Evolutionary conservation across 2,113 vertebrate species (phyloP).

Genomic region (Nothobranchius furzeri): DNA sequence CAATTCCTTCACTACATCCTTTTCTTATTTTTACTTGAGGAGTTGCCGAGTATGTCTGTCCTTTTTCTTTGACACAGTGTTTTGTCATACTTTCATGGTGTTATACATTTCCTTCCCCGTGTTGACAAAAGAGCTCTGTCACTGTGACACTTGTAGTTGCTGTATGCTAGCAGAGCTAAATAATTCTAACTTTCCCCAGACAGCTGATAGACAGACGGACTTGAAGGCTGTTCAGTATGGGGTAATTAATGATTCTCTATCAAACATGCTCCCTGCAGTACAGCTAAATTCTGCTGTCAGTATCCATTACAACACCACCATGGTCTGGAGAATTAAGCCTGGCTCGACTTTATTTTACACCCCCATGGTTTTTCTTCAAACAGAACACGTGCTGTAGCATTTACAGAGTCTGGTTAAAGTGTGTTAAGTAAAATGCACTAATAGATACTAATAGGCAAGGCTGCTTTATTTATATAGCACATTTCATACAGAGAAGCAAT

Average conservation of each 20-base stretch:
- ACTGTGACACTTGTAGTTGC: conserved; percentile 43
- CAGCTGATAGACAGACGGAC: conserved; percentile 63
- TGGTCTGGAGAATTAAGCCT: background rate
- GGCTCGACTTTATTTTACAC: background rate
- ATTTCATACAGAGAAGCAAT: too few relatives aligned
- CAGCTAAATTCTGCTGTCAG: conserved; percentile 43
- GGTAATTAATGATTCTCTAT: conserved; percentile 75
- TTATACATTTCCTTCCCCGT: conserved; percentile 18
- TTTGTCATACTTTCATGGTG: conserved; percentile 13
- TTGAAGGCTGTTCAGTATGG: conserved; percentile 32
- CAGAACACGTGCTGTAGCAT: too few relatives aligned
- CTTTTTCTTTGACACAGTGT: background rate
- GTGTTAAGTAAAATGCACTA: too few relatives aligned
- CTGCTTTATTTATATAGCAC: too few relatives aligned
- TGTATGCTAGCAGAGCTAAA: conserved; percentile 38
- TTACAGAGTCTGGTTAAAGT: too few relatives aligned
- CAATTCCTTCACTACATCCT: background rate
- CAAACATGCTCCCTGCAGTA: conserved; percentile 38
- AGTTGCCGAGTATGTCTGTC: background rate
- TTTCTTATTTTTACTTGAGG: background rate
- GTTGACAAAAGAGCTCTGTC: conserved; percentile 61
- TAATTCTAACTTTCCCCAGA: conserved; percentile 63
- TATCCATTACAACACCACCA: conserved; percentile 36
- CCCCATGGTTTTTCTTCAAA: too few relatives aligned
- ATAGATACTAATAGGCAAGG: too few relatives aligned